phyloP scores from a whole-genome alignment of 2,797 vertebrate genomes.

The Epinephelus coioides region DNA sequence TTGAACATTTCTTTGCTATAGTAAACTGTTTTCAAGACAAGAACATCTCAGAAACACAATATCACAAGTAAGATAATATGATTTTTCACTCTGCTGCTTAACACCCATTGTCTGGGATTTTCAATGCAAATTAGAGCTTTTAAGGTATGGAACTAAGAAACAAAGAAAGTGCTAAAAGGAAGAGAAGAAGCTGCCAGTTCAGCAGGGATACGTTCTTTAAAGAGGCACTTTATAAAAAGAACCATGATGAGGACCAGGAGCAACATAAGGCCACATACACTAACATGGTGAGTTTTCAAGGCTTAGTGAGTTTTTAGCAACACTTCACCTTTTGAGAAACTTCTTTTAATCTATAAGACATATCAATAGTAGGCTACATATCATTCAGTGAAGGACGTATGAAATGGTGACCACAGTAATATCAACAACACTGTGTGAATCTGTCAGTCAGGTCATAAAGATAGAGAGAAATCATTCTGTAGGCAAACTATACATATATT shows the following conservation, averaged over 20 bases:
- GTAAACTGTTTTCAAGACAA: neutral
- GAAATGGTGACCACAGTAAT: neutral
- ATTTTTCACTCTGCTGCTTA: neutral
- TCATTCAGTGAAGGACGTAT: constrained; percentile 3
- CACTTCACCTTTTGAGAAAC: neutral
- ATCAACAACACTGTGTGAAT: neutral
- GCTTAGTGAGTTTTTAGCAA: neutral
- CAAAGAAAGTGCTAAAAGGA: too few species aligned
- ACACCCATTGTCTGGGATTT: neutral
- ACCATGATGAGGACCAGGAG: constrained; percentile 18
- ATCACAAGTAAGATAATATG: neutral
- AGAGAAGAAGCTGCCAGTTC: neutral
- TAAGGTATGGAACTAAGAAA: neutral
- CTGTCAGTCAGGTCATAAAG: neutral
- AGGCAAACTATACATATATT: neutral
- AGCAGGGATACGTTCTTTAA: constrained; percentile 22
- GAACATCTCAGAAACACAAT: neutral
- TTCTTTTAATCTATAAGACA: neutral
- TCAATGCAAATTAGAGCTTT: constrained; percentile 1
- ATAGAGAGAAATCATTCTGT: neutral
- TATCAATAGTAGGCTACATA: neutral
- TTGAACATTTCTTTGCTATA: neutral
- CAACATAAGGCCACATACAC: constrained; percentile 5
- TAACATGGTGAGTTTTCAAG: neutral
- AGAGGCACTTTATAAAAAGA: constrained; percentile 47